Evolutionary conservation across 2,797 vertebrate genomes (phyloP).

Genomic region (Gephyroberyx darwinii): DNA sequence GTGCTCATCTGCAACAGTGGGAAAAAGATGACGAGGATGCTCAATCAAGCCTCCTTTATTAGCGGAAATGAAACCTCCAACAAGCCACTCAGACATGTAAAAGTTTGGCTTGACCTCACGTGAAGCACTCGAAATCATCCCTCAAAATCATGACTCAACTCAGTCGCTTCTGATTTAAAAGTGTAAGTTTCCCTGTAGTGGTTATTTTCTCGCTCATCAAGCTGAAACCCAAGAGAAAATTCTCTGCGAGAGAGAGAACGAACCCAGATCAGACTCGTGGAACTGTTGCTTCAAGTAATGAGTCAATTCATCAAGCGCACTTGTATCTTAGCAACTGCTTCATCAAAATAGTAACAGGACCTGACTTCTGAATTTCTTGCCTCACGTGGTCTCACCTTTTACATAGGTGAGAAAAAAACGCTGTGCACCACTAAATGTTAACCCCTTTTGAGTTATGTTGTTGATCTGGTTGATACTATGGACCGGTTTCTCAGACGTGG

Average conservation of each 20-base stretch:
- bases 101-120: conserved; percentile 48
- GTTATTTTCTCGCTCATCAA: conserved; percentile 45
- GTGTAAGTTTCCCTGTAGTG: conserved; percentile 28
- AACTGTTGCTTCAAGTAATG: conserved; percentile 63
- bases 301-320: conserved; percentile 59
- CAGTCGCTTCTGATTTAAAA: conserved; percentile 39
- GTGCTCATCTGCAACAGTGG: conserved; percentile 33
- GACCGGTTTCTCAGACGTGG: background rate
- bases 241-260: conserved; percentile 42
- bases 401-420: conserved; percentile 23
- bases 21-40: conserved; percentile 16
- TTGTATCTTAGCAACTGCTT: conserved; percentile 76
- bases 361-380: conserved; percentile 51
- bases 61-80: conserved; percentile 37
- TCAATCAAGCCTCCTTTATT: conserved; percentile 59
- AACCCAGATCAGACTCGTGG: conserved; percentile 53
- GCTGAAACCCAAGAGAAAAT: conserved; percentile 43
- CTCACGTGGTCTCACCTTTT: conserved; percentile 59
- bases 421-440: conserved; percentile 23
- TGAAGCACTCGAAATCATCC: conserved; percentile 43
- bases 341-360: conserved; percentile 55
- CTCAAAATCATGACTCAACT: background rate
- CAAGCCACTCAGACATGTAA: conserved; percentile 46
- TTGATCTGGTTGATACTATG: conserved; percentile 9
- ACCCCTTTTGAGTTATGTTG: conserved; percentile 31